These are phyloP conservation scores for Leptinotarsa rubiginosa DNA, from an alignment of 2,888 invertebrate genomes.

Conservation along the genomic window DNA sequence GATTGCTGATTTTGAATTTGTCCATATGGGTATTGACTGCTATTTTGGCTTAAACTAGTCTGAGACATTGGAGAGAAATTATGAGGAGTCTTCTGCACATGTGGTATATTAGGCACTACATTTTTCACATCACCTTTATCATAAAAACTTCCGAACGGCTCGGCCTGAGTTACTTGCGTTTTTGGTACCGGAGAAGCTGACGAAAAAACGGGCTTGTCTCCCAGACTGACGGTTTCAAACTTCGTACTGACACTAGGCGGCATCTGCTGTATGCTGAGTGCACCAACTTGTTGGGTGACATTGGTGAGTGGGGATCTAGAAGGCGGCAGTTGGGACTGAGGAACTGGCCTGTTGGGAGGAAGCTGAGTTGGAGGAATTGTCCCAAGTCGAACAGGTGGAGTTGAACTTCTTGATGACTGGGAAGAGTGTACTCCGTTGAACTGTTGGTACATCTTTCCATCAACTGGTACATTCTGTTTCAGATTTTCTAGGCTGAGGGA, in stretches of 20 bases:
- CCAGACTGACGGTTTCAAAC: constrained; percentile 42
- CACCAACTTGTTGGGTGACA: constrained; percentile 53
- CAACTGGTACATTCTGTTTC: constrained; percentile 31
- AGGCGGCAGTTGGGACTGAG: constrained; percentile 59
- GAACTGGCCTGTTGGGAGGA: constrained; percentile 56
- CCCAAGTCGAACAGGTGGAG: constrained; percentile 58
- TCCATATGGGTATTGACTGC: constrained; percentile 11
- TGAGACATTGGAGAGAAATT: background rate
- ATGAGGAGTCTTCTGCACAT: constrained; percentile 17
- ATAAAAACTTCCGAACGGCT: background rate
- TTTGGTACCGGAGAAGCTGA: background rate
- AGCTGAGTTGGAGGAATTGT: constrained; percentile 60
- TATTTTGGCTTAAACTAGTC: constrained; percentile 19
- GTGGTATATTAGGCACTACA: constrained; percentile 26
- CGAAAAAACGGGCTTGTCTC: constrained; percentile 20
- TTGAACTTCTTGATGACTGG: constrained; percentile 64
- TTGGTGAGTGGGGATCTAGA: constrained; percentile 43
- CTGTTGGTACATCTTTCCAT: constrained; percentile 42
- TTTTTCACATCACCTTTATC: constrained; percentile 26
- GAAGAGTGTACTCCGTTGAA: constrained; percentile 63
- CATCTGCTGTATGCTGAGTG: constrained; percentile 50
- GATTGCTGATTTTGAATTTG: constrained; percentile 9
- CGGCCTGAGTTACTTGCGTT: background rate
- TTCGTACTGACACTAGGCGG: constrained; percentile 45
- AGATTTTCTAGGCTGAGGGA: constrained; percentile 31